Percentiles rank a stretch among this genome's conserved stretches.
Evolutionary conservation across 1,140 invertebrate species (phyloP).

Genomic region (Cherax quadricarinatus): DNA sequence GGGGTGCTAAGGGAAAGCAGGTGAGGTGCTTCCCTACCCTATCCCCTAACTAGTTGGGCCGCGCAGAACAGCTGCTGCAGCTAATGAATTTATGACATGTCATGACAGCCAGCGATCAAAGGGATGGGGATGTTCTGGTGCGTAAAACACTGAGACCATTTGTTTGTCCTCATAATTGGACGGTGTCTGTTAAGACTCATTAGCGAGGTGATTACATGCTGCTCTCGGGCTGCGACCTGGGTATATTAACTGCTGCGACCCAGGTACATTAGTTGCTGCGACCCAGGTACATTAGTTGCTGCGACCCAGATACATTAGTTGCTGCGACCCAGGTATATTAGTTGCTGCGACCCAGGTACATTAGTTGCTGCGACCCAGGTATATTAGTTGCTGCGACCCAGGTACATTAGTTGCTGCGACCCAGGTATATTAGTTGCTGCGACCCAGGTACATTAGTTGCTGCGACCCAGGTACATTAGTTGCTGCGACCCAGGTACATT

Average conservation of each 20-base stretch:
- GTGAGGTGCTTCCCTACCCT: background rate
- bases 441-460: background rate
- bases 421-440: too few species aligned
- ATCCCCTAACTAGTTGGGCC: background rate
- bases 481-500: too few species aligned
- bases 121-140: background rate
- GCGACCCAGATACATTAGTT: too few species aligned
- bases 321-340: too few species aligned
- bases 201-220: background rate
- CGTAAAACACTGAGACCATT: background rate
- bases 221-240: background rate
- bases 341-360: background rate
- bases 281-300: too few species aligned
- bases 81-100: conserved; percentile 13
- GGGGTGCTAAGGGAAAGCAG: background rate
- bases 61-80: background rate
- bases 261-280: too few species aligned
- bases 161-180: conserved; percentile 9
- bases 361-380: background rate
- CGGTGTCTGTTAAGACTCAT: background rate
- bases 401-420: too few species aligned
- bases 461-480: too few species aligned
- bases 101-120: conserved; percentile 14
- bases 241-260: background rate
- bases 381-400: too few species aligned